Evolutionary conservation across 2,797 vertebrate species (phyloP).

Genomic region (Antennarius maculatus): DNA sequence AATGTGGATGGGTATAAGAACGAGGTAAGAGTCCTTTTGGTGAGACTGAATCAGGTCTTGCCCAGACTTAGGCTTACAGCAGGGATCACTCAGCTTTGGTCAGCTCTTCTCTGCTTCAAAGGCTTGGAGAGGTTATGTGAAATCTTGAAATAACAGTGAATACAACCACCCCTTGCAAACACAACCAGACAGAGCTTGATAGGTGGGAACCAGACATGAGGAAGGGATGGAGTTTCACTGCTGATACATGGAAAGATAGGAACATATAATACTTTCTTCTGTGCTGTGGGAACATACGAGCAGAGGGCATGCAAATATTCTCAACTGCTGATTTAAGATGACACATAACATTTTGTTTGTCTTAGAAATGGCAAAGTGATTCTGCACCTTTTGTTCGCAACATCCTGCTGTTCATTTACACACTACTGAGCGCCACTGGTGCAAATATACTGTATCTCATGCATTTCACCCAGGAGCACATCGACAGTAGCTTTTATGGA

Average conservation of each 20-base stretch:
- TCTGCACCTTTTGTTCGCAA: conserved; percentile 6
- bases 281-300: conserved; percentile 48
- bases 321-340: conserved; percentile 21
- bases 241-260: conserved; percentile 68
- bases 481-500: conserved; percentile 2
- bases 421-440: background rate
- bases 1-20: conserved; percentile 67
- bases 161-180: conserved; percentile 82
- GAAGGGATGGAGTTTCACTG: conserved; percentile 71
- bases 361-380: conserved; percentile 26
- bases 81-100: conserved; percentile 75
- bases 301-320: conserved; percentile 26
- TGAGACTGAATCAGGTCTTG: conserved; percentile 68
- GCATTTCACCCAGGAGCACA: conserved; percentile 4
- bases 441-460: background rate
- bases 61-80: conserved; percentile 76
- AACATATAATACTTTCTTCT: conserved; percentile 50
- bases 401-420: conserved; percentile 12
- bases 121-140: conserved; percentile 77
- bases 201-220: conserved; percentile 74
- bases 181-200: conserved; percentile 72
- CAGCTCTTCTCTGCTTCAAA: conserved; percentile 77
- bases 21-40: conserved; percentile 59
- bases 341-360: conserved; percentile 17
- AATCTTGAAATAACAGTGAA: conserved; percentile 78